These are phyloP conservation scores for Mastomys natalensis DNA, from an alignment of 2,113 vertebrate genomes.

Conservation along the genomic window DNA sequence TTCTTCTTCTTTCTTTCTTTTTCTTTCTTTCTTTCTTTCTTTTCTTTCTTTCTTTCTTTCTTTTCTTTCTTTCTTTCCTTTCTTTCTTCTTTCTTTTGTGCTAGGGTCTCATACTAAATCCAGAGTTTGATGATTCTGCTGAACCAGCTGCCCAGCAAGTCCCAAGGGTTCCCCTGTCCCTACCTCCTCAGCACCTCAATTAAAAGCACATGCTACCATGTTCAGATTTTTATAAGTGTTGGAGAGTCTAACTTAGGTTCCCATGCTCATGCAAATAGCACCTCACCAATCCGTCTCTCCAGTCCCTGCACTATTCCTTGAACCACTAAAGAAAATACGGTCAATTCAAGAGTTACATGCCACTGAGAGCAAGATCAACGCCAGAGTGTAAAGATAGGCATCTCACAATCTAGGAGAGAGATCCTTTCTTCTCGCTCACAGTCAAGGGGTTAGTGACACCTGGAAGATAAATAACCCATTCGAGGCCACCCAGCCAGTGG, in stretches of 20 bases:
- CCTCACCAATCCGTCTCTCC: background rate
- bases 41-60: background rate
- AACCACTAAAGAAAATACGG: background rate
- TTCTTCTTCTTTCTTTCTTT: background rate
- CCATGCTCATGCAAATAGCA: background rate
- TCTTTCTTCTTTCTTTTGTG: background rate
- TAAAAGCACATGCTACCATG: background rate
- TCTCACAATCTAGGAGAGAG: background rate
- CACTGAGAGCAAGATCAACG: too few species aligned
- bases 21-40: background rate
- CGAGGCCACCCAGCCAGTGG: background rate
- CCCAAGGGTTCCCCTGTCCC: background rate
- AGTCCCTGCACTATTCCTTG: background rate
- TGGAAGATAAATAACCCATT: background rate
- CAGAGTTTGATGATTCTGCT: too few species aligned
- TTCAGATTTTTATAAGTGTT: too few species aligned
- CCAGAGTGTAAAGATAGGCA: background rate
- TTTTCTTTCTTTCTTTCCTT: too few species aligned
- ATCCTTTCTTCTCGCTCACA: background rate
- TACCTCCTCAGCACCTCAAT: background rate
- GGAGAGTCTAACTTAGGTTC: background rate
- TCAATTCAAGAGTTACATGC: rapidly evolving
- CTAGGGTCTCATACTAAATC: background rate
- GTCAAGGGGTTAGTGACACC: rapidly evolving
- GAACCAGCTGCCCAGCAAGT: background rate